Evolutionary conservation across 2,888 invertebrate genomes (phyloP).

Genomic region (Diadromus collaris): DNA sequence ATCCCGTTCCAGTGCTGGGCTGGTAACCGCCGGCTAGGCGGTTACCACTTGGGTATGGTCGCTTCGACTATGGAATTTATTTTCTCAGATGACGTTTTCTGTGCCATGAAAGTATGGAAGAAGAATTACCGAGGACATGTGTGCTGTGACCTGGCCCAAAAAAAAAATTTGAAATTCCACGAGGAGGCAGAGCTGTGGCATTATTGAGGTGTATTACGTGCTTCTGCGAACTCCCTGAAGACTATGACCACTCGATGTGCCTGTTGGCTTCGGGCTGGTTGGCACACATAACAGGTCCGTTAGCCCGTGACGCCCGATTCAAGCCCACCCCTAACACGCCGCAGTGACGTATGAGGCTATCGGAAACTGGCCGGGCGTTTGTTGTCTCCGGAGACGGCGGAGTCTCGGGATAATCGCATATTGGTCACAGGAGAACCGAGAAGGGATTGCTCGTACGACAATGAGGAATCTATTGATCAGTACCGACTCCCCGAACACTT

Average conservation of each 20-base stretch:
- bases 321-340: conserved; percentile 53
- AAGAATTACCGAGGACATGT: background rate
- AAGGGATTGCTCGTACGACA: conserved; percentile 43
- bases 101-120: background rate
- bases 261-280: conserved; percentile 24
- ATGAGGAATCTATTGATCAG: conserved; percentile 54
- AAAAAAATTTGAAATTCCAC: conserved; percentile 17
- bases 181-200: background rate
- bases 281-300: conserved; percentile 54
- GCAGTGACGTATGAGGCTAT: conserved; percentile 57
- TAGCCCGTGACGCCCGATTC: conserved; percentile 51
- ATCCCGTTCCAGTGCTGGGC: no score
- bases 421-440: conserved; percentile 56
- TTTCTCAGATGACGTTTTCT: no score
- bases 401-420: conserved; percentile 56
- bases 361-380: conserved; percentile 57
- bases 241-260: conserved; percentile 23
- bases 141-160: conserved; percentile 9
- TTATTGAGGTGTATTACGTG: conserved; percentile 11
- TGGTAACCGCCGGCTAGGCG: no score
- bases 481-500: conserved; percentile 45
- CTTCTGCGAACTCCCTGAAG: conserved; percentile 40
- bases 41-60: no score
- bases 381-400: conserved; percentile 58
- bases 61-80: no score